Evolutionary conservation across 2,797 vertebrate species (phyloP), one percentile per base, ranked within the genome.

Genomic region (Malacoraja senta): DNA sequence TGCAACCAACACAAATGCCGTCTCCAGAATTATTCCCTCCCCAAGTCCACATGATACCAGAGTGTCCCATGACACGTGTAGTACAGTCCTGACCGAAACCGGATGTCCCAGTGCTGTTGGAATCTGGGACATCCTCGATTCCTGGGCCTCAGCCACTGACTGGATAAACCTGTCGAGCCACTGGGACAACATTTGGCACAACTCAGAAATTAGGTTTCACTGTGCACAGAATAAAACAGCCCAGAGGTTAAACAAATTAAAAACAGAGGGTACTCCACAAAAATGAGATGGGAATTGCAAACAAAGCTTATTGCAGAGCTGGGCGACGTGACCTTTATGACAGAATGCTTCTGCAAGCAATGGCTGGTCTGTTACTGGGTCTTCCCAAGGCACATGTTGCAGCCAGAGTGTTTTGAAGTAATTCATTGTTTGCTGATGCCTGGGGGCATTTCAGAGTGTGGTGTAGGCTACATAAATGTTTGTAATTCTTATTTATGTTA

Each of bases 391-490:
- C 53, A 29, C 26, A 63, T 32, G 83, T n/a, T 17, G 13, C 61
- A 63, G 29, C 29, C 26, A 63, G 61, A 17, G 83, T 15, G 8
- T 29, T 86, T 63, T 88, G 83, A 88, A 88, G 58, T 65, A 83
- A 83, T 58, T 83, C 44, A 83, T 88, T 86, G 83, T 86, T 61
- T 15, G 29, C n/a, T 26, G n/a, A 35, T 78, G 58, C 53, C 61
- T 13, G 12, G 83, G 61, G 58, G n/a, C 58, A 63, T 88, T n/a
- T 58, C 80, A 83, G 80, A 83, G 44, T 26, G 53, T 29, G 24
- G 26, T 83, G n/a, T 19, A 63, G 61, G 58, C 83, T 65, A 65
- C n/a, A 88, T 63, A 88, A 88, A 88, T 88, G n/a, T 88, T 65
- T n/a, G 61, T 65, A 88, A 88, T 65, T 88, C 61, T 63, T 9